Conservation (phyloP, 2,797 vertebrate genomes). For the Graptemys geographica region DNA sequence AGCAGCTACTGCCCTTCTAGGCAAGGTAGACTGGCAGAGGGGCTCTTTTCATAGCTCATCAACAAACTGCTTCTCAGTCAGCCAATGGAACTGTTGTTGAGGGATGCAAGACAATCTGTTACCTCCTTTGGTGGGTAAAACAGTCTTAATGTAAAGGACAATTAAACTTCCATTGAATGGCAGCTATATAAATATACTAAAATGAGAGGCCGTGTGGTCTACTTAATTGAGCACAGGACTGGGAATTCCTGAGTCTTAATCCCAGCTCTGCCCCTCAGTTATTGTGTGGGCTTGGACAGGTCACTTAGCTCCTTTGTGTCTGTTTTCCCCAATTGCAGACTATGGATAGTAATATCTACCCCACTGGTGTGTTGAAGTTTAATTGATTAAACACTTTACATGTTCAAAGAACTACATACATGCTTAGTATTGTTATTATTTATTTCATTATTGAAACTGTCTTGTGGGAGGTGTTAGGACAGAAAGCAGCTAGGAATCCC, state of each 20-base stretch:
- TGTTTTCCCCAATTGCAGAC: not conserved
- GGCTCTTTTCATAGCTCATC: not conserved
- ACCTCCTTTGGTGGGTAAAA: not conserved
- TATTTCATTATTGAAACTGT: not conserved
- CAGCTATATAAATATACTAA: not conserved
- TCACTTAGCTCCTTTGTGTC: not conserved
- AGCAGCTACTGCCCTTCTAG: not conserved
- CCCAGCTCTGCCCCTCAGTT: not conserved
- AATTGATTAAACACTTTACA: not conserved
- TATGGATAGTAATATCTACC: rapidly evolving
- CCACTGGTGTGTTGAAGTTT: not conserved
- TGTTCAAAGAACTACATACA: not conserved
- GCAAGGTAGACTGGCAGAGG: not conserved
- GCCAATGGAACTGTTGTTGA: not conserved
- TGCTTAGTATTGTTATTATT: not conserved
- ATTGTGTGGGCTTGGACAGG: not conserved
- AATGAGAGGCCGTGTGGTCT: not conserved
- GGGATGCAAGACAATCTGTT: not conserved
- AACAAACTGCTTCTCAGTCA: not conserved
- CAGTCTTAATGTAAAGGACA: not conserved
- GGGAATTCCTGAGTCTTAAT: not conserved
- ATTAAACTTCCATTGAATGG: not conserved
- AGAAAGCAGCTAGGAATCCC: not conserved
- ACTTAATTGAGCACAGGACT: not conserved
- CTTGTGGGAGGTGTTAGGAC: not conserved